Evolutionary conservation across 2,888 invertebrate genomes (phyloP).

Genomic region (Cistogaster globosa): DNA sequence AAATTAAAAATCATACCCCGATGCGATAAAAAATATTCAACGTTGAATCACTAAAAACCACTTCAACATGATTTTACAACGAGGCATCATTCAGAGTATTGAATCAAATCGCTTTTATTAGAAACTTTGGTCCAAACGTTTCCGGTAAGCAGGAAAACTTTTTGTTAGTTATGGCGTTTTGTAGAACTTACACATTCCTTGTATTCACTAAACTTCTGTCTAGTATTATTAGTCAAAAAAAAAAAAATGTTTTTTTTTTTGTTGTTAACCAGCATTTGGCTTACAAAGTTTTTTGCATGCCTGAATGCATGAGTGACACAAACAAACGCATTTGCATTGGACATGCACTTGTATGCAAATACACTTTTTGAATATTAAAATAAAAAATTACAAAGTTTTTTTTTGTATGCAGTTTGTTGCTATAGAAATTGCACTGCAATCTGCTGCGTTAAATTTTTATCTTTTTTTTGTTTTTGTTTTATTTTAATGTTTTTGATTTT

Average conservation of each 20-base stretch:
- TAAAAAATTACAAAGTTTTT: conserved; percentile 8
- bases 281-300: conserved; percentile 63
- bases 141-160: background rate
- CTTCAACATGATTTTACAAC: too few species aligned
- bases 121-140: background rate
- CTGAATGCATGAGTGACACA: conserved; percentile 8
- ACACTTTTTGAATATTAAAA: conserved; percentile 12
- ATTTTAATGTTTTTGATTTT: conserved; percentile 54
- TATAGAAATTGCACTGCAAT: conserved; percentile 63
- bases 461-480: conserved; percentile 5
- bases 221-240: background rate
- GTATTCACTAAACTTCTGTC: background rate
- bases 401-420: conserved; percentile 34
- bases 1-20: too few species aligned
- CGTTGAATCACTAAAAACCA: too few species aligned
- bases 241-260: background rate
- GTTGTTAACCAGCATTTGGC: conserved; percentile 76
- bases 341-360: conserved; percentile 54
- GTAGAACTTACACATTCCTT: background rate
- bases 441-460: conserved; percentile 37
- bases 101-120: background rate
- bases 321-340: background rate
- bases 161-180: background rate
- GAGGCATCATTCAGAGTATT: too few species aligned
- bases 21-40: too few species aligned